Evolutionary conservation across 2,888 invertebrate species (phyloP).

Genomic region (Stomorhina lunata): DNA sequence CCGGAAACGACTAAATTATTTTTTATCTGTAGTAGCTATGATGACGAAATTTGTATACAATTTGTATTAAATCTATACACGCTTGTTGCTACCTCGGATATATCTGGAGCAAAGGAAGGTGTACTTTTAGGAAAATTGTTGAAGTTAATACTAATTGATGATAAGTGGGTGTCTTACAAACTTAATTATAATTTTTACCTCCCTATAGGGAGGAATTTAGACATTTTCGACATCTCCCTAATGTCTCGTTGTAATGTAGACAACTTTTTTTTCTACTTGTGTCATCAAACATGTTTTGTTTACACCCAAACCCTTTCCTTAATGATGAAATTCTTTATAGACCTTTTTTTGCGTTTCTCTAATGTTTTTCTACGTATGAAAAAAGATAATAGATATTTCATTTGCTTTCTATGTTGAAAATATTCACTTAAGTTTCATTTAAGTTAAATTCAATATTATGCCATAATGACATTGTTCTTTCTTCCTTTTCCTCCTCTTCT

Average conservation of each 20-base stretch:
- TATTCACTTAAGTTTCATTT: constrained; percentile 19
- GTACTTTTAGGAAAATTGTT: neutral
- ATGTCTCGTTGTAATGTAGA: constrained; percentile 15
- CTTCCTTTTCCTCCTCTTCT: no score
- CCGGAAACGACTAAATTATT: no score
- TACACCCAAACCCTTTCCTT: constrained; percentile 43
- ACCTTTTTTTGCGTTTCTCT: neutral
- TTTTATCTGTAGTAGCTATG: no score
- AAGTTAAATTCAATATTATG: constrained; percentile 45
- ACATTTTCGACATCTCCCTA: neutral
- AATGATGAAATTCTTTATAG: constrained; percentile 5
- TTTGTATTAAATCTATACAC: no score
- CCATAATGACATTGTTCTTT: constrained; percentile 44
- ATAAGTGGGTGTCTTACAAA: no score
- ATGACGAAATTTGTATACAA: no score
- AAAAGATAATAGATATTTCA: neutral
- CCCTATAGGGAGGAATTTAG: no score
- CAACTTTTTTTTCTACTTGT: constrained; percentile 9
- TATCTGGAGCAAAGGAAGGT: no score
- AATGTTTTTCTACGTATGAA: constrained; percentile 2
- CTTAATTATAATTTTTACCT: no score
- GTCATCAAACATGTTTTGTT: constrained; percentile 22
- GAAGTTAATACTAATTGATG: no score
- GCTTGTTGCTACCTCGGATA: no score
- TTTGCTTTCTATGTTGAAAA: neutral